Evolutionary conservation across 2,113 vertebrate genomes (phyloP).

Genomic region (Pomatorhinus ruficollis): DNA sequence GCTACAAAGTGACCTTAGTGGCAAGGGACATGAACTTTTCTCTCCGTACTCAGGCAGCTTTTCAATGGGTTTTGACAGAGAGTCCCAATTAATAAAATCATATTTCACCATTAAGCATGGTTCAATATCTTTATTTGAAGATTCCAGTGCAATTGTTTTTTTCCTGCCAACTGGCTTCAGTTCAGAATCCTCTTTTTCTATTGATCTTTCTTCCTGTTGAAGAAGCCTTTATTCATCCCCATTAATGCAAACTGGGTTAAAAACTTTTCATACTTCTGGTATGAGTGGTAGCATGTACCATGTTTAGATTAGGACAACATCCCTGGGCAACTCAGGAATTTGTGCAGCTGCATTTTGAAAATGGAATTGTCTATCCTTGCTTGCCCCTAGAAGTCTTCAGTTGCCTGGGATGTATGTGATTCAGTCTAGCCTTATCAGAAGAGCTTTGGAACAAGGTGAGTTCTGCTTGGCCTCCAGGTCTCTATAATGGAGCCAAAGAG

Average conservation of each 20-base stretch:
- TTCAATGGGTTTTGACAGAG: slow-evolving; percentile 1
- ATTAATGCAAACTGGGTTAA: neutral
- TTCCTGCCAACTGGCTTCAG: neutral
- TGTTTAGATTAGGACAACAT: neutral
- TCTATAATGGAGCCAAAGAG: neutral
- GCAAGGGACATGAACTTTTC: neutral
- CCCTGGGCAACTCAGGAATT: neutral
- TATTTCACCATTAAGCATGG: neutral
- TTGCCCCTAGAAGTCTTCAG: neutral
- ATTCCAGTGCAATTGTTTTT: neutral
- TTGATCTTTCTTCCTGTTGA: neutral
- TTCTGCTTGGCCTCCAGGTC: neutral
- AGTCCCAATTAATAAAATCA: slow-evolving; percentile 12
- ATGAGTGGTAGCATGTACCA: neutral
- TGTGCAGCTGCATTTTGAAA: neutral
- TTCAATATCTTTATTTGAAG: neutral
- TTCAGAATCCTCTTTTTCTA: neutral
- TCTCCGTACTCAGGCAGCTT: neutral
- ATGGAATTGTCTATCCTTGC: neutral
- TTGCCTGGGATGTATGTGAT: neutral
- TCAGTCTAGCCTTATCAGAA: neutral
- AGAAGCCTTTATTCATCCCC: fast-evolving
- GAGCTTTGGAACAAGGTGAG: neutral
- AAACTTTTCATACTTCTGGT: neutral
- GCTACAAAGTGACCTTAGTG: neutral